phyloP scores from a whole-genome alignment of 2,113 vertebrate genomes.

The Cryptomyrus ogoouensis region DNA sequence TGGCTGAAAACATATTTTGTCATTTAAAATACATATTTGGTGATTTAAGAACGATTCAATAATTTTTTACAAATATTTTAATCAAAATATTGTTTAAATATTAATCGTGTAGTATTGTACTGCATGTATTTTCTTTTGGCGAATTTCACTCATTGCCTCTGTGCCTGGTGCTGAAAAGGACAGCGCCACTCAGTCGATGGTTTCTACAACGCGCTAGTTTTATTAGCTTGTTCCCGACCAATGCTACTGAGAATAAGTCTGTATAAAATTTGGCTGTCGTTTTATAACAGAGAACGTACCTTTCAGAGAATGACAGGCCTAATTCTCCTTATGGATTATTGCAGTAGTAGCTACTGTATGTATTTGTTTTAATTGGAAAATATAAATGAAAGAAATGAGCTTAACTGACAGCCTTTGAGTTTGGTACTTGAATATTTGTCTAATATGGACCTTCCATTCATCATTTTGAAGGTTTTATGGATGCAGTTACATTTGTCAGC shows the following conservation, averaged over 20 bases:
- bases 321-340: background rate
- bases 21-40: background rate
- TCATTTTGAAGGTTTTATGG: background rate
- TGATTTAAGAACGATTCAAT: background rate
- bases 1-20: background rate
- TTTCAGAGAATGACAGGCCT: background rate
- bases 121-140: background rate
- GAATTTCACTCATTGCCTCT: background rate
- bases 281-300: background rate
- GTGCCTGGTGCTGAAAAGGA: conserved; percentile 63
- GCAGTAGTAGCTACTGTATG: background rate
- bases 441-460: background rate
- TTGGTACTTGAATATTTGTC: background rate
- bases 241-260: background rate
- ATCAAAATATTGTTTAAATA: background rate
- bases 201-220: background rate
- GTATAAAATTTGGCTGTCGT: background rate
- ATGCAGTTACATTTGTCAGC: background rate
- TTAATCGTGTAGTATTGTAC: background rate
- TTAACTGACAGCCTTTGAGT: background rate
- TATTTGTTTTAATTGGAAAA: background rate
- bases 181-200: conserved; percentile 50
- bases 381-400: background rate
- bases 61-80: too few relatives aligned
- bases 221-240: background rate